Percentiles rank a stretch among this genome's conserved stretches.
Evolutionary conservation across 2,113 vertebrate species (phyloP).

Genomic region (Otis tarda): DNA sequence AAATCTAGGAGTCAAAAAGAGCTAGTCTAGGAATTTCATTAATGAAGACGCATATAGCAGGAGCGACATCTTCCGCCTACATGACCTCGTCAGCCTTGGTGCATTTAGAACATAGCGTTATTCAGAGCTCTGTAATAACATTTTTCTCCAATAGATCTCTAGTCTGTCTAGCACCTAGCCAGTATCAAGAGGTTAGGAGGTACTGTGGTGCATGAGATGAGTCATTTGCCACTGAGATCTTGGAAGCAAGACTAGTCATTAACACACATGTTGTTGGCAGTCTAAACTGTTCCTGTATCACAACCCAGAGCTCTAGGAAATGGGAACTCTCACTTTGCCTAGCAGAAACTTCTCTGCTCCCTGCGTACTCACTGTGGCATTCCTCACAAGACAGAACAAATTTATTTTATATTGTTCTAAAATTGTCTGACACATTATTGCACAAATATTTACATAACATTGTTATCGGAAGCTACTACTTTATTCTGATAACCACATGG

Average conservation of each 20-base stretch:
- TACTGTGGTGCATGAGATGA: background rate
- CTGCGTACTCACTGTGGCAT: background rate
- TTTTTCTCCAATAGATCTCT: background rate
- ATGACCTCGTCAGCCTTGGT: background rate
- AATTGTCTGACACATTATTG: background rate
- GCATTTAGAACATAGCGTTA: background rate
- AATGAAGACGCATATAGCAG: background rate
- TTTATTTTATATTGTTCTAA: background rate
- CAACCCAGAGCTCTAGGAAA: background rate
- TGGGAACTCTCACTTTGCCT: background rate
- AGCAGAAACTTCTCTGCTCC: background rate
- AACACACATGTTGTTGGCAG: background rate
- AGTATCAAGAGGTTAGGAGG: background rate
- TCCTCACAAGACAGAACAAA: background rate
- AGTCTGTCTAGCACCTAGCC: background rate
- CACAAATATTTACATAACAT: background rate
- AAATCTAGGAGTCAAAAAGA: background rate
- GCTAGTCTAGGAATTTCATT: background rate
- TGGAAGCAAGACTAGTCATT: background rate
- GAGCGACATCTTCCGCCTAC: background rate
- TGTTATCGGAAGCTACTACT: background rate
- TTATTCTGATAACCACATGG: background rate
- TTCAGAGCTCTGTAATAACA: background rate
- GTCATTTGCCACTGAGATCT: conserved; percentile 3
- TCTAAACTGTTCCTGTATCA: background rate